Evolutionary conservation across 2,113 vertebrate genomes (phyloP).

Genomic region (Balaeniceps rex): DNA sequence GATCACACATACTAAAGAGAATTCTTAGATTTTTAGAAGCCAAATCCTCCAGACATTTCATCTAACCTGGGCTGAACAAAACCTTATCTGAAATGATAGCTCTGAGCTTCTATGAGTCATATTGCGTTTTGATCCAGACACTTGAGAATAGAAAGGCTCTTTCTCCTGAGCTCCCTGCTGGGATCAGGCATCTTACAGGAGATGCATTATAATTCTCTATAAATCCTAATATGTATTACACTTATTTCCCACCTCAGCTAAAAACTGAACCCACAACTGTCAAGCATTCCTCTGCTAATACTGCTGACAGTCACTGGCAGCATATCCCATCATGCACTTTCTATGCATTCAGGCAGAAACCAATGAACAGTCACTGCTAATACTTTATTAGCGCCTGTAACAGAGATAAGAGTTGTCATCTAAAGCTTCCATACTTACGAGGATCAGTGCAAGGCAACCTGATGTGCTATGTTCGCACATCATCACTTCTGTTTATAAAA

Average conservation of each 20-base stretch:
- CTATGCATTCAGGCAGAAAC: not conserved
- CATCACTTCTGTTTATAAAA: not conserved
- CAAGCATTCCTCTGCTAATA: not conserved
- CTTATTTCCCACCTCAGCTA: not conserved
- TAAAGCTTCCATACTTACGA: not conserved
- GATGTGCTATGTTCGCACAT: not conserved
- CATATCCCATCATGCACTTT: not conserved
- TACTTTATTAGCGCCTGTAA: not conserved
- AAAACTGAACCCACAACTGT: not conserved
- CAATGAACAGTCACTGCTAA: not conserved
- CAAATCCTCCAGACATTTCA: not conserved
- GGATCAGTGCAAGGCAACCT: not conserved
- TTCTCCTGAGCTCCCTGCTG: not conserved
- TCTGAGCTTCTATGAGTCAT: not conserved
- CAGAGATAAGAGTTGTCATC: not conserved
- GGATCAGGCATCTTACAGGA: not conserved
- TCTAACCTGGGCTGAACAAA: not conserved
- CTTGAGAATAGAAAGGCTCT: not conserved
- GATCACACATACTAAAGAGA: not conserved
- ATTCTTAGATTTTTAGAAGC: not conserved
- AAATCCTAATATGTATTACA: not conserved
- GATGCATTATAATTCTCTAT: not conserved
- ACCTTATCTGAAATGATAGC: not conserved
- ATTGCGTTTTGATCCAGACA: not conserved
- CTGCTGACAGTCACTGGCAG: not conserved